Percentiles rank a stretch among this genome's conserved stretches.
Evolutionary conservation across 2,797 vertebrate genomes (phyloP).

Genomic region (Gallirallus australis): DNA sequence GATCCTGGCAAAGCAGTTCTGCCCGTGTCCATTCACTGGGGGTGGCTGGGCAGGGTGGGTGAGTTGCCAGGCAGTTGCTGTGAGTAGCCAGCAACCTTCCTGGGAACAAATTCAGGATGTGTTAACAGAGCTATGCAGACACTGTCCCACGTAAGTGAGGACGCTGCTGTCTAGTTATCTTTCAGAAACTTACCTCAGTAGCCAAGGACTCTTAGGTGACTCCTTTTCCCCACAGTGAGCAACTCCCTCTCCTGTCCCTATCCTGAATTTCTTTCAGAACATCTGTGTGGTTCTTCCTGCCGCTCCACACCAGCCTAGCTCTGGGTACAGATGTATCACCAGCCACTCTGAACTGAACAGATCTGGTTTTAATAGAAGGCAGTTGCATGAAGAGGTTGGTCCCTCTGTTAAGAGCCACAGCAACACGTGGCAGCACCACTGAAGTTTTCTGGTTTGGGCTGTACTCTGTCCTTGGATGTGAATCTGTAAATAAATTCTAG

Average conservation of each 20-base stretch:
- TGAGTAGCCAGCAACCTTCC: neutral
- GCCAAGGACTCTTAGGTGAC: neutral
- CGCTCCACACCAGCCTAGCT: neutral
- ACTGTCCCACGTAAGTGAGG: neutral
- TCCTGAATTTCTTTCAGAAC: neutral
- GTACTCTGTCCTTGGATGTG: slow-evolving; percentile 32
- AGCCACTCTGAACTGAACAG: neutral
- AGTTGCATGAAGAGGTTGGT: neutral
- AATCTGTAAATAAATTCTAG: slow-evolving; percentile 64
- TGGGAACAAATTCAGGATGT: neutral
- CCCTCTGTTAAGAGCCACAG: neutral
- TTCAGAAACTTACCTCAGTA: neutral
- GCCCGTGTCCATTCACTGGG: neutral
- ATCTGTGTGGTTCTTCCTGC: neutral
- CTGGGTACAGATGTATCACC: neutral
- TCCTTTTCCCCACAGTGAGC: neutral
- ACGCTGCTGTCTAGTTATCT: neutral
- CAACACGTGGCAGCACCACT: neutral
- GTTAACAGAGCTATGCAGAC: neutral
- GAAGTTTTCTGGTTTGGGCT: neutral
- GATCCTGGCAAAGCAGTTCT: neutral
- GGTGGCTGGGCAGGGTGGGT: neutral
- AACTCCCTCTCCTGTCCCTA: neutral
- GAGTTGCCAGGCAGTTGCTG: too few species aligned
- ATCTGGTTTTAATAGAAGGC: neutral